Conservation (phyloP, 2,888 invertebrate genomes). For the Phalera bucephala region DNA sequence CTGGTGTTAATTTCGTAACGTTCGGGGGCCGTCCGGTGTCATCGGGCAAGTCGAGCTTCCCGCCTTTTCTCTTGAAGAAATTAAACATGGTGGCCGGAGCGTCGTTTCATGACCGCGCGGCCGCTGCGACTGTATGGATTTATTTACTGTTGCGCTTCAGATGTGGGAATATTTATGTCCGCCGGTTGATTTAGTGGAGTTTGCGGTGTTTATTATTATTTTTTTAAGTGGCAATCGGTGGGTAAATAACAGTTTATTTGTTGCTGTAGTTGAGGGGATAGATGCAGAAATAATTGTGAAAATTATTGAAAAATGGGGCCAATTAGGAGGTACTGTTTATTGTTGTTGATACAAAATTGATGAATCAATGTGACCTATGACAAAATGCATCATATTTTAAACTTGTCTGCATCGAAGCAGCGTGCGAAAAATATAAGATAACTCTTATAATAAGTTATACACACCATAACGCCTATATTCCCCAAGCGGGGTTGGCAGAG, state of each 20-base stretch:
- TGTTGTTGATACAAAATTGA: too few species aligned
- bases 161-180: slow-evolving; percentile 9
- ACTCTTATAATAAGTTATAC: too few species aligned
- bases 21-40: slow-evolving; percentile 48
- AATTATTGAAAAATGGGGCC: too few species aligned
- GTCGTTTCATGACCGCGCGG: slow-evolving; percentile 53
- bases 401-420: too few species aligned
- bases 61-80: slow-evolving; percentile 75
- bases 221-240: slow-evolving; percentile 2
- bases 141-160: slow-evolving; percentile 1
- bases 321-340: too few species aligned
- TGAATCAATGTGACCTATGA: too few species aligned
- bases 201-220: slow-evolving; percentile 10
- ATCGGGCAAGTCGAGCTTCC: slow-evolving; percentile 62
- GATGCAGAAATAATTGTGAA: too few species aligned
- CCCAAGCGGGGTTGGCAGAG: too few species aligned
- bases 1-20: slow-evolving; percentile 45
- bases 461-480: too few species aligned
- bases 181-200: slow-evolving; percentile 14
- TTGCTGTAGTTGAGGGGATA: not conserved
- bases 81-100: slow-evolving; percentile 74
- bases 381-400: too few species aligned
- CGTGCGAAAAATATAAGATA: too few species aligned
- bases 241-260: slow-evolving; percentile 1
- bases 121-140: slow-evolving; percentile 44